These are phyloP conservation scores for Cyprinodon variegatus DNA, from an alignment of 2,113 vertebrate species.

Conservation along the genomic window DNA sequence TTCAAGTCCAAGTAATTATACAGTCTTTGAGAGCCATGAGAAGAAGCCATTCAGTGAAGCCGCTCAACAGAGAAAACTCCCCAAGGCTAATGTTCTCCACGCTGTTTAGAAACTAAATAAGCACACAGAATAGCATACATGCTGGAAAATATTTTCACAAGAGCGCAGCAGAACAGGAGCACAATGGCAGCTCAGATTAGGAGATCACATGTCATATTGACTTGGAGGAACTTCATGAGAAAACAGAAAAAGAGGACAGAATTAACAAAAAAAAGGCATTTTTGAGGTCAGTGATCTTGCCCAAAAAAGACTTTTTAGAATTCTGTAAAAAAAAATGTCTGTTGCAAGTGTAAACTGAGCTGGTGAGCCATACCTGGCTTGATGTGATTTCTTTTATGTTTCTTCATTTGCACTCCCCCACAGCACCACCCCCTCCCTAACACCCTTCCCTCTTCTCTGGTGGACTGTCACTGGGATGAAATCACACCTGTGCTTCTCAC, in stretches of 20 bases:
- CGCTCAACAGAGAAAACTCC: constrained; percentile 65
- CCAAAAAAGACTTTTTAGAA: constrained; percentile 48
- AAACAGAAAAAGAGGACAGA: constrained; percentile 17
- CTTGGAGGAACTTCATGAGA: constrained; percentile 40
- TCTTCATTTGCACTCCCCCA: constrained; percentile 36
- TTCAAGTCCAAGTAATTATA: constrained; percentile 58
- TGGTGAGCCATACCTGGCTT: constrained; percentile 31
- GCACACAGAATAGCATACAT: constrained; percentile 72
- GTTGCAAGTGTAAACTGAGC: constrained; percentile 46
- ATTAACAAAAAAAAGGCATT: constrained; percentile 27
- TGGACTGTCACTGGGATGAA: constrained; percentile 69
- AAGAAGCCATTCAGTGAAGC: constrained; percentile 74
- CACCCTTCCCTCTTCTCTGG: constrained; percentile 42
- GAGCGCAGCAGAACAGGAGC: constrained; percentile 59
- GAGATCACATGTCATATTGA: constrained; percentile 65
- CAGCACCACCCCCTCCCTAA: constrained; percentile 27
- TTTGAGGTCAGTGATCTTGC: constrained; percentile 51
- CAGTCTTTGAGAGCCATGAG: constrained; percentile 72
- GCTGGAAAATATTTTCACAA: constrained; percentile 74
- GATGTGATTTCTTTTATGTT: constrained; percentile 45
- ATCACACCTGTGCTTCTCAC: constrained; percentile 77
- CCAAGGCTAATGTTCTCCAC: constrained; percentile 75
- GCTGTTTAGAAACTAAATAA: constrained; percentile 78
- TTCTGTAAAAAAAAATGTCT: constrained; percentile 17
- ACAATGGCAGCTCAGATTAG: constrained; percentile 64